These are phyloP conservation scores for Parnassius glacialis DNA, from an alignment of 2,888 invertebrate genomes.

Conservation along the genomic window DNA sequence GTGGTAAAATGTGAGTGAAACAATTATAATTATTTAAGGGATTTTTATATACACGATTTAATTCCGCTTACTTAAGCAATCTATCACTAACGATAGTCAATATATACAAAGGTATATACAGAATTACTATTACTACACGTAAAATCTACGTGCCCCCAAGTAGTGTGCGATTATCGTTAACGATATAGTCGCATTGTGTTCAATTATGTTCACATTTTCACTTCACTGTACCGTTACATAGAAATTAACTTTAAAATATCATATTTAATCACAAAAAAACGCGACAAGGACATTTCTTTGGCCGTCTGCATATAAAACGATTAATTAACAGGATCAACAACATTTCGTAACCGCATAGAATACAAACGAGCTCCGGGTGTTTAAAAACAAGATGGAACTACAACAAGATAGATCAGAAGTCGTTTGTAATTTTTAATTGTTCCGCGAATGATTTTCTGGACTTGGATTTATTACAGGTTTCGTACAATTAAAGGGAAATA, in stretches of 20 bases:
- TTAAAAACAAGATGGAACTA: slow-evolving; percentile 24
- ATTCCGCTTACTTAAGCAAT: too few species aligned
- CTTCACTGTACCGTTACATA: slow-evolving; percentile 17
- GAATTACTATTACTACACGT: slow-evolving; percentile 3
- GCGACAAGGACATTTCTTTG: slow-evolving; percentile 43
- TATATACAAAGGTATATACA: too few species aligned
- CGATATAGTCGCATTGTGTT: slow-evolving; percentile 14
- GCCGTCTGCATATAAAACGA: slow-evolving; percentile 70
- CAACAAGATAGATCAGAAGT: slow-evolving; percentile 4
- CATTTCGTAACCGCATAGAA: slow-evolving; percentile 58
- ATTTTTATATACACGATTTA: too few species aligned
- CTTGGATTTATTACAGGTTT: neutral
- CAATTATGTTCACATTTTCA: slow-evolving; percentile 22
- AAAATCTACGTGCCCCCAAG: slow-evolving; percentile 17
- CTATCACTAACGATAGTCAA: too few species aligned
- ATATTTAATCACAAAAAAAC: slow-evolving; percentile 35
- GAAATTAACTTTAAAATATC: slow-evolving; percentile 9
- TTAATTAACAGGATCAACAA: slow-evolving; percentile 73
- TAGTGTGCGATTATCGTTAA: slow-evolving; percentile 23
- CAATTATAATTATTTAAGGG: too few species aligned
- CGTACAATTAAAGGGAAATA: too few species aligned
- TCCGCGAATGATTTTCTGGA: slow-evolving; percentile 13
- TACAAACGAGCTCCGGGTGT: slow-evolving; percentile 36
- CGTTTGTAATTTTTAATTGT: slow-evolving; percentile 23
- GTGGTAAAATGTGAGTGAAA: too few species aligned